Conservation (phyloP, 92 coral and sea anemone genomes). For the Phenganax subtilis region DNA sequence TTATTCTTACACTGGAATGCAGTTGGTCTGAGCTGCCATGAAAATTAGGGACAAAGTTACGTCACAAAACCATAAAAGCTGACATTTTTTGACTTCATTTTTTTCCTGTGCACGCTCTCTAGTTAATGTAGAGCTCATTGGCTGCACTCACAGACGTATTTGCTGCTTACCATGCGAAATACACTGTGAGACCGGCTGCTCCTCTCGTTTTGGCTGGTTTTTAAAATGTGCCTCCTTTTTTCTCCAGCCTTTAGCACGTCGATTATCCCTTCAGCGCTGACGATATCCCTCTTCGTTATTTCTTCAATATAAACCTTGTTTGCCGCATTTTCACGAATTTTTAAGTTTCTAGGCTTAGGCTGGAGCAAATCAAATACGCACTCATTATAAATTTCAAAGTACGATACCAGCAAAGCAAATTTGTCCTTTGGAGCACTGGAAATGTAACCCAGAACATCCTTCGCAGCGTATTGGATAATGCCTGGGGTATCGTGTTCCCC, state of each 20-base stretch:
- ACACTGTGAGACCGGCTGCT: conserved; percentile 86
- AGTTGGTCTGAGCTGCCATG: too few relatives aligned
- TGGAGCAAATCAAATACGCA: conserved; percentile 73
- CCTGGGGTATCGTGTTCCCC: conserved; percentile 63
- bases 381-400: conserved; percentile 92
- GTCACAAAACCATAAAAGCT: too few relatives aligned
- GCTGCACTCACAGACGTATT: neutral
- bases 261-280: conserved; percentile 54
- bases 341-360: conserved; percentile 67
- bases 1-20: too few relatives aligned
- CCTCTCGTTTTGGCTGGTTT: conserved; percentile 84
- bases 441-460: conserved; percentile 69
- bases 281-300: conserved; percentile 60
- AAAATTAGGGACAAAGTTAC: too few relatives aligned
- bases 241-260: conserved; percentile 72
- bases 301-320: conserved; percentile 62
- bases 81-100: too few relatives aligned
- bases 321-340: conserved; percentile 63
- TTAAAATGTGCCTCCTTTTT: conserved; percentile 81
- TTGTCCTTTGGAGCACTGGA: conserved; percentile 61
- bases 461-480: conserved; percentile 67
- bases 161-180: conserved; percentile 70
- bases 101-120: too few relatives aligned
- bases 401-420: conserved; percentile 64
- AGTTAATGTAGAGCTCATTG: too few relatives aligned